Conservation (phyloP, 2,888 invertebrate species). For the Ophonus ardosiacus region DNA sequence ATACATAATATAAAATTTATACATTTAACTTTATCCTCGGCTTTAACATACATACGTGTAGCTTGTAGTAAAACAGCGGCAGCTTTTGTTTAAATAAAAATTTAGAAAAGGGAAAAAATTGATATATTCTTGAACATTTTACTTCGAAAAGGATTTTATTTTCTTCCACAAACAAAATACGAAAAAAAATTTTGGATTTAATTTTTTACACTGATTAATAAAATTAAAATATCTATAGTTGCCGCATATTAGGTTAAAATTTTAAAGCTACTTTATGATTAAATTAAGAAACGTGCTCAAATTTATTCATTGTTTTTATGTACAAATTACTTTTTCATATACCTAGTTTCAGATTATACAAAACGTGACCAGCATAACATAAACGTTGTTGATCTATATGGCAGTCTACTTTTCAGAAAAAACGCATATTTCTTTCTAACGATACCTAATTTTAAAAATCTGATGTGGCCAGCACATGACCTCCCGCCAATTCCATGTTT, state of each 20-base stretch:
- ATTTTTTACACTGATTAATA: no score
- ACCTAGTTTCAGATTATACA: background rate
- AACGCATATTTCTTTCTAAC: background rate
- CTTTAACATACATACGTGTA: background rate
- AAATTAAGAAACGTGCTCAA: no score
- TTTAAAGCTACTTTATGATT: no score
- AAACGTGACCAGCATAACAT: background rate
- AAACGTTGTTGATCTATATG: background rate
- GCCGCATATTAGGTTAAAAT: no score
- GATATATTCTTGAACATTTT: no score
- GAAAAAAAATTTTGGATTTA: no score
- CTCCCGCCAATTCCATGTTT: no score
- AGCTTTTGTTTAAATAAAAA: background rate
- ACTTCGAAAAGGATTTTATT: no score
- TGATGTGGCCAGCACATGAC: no score
- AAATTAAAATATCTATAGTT: no score
- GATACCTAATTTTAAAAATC: no score
- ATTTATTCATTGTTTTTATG: background rate
- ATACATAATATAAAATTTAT: constrained; percentile 6
- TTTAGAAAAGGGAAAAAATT: background rate
- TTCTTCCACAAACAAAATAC: no score
- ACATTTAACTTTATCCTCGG: background rate
- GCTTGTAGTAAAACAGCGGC: background rate
- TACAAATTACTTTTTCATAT: background rate
- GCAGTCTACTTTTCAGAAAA: background rate